Base-by-base conservation (phyloP, 2,797 vertebrate species). In the Eulemur mongoz region DNA sequence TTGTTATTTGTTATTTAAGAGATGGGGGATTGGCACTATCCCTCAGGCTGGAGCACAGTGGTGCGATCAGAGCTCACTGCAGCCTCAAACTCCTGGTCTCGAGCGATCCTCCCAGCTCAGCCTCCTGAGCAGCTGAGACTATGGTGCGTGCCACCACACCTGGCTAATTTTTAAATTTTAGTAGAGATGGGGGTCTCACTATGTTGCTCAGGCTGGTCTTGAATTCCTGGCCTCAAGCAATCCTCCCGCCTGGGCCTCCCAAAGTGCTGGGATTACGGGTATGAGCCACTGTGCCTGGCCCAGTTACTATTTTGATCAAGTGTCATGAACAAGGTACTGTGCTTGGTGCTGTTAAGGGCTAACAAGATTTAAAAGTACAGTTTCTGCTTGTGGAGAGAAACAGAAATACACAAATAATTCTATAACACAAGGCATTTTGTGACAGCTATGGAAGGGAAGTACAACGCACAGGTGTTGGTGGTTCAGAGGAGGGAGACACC, bases 391-490 rank as follows among this genome's bases (percentile, higher is more conserved):
- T 48, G 27, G 48, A 70, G 63, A 40, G 18, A 70, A 23, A n/a
- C 1, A 18, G 38, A 61, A 45, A 12, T 0, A 4, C 4, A 14
- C 20, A 30, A 5, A 2, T 5, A 15, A 61, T 35, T 70, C 45
- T 32, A 6, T 2, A 3, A 22, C 13, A 35, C 4, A 27, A 52
- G 13, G 45, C 1, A 30, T 20, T 43, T 52, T 22, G 15, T 12
- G 18, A 57, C 18, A 9, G 11, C 35, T 12, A 38, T 3, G 22
- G 87, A 65, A 54, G 65, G 65, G 25, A 10, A 2, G n/a, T 2
- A 12, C 27, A 86, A 11, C 10, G 18, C 5, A 18, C 8, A 57
- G 9, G 30, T 38, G 38, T 13, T 30, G 1, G 78, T 9, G 32
- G 52, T 78, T 45, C 0, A 0, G 88, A 59, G 72, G 13, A 27